phyloP scores from a whole-genome alignment of 2,888 invertebrate species.

The Atrina japonica region DNA sequence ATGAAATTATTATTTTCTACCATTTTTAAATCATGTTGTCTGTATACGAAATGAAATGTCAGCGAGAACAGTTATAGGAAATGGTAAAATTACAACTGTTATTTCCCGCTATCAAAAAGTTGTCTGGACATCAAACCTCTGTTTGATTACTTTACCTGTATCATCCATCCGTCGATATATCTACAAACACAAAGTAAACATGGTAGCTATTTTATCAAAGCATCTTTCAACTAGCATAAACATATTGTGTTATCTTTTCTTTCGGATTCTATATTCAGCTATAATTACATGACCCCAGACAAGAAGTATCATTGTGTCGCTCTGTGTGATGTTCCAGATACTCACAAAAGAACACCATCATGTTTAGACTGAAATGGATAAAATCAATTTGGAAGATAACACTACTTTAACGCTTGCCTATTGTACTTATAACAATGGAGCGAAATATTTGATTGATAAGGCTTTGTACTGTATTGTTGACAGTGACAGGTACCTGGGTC shows the following conservation, averaged over 20 bases:
- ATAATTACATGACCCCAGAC: constrained; percentile 25
- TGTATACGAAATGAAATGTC: too few relatives aligned
- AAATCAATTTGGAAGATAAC: constrained; percentile 27
- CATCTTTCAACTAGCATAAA: neutral
- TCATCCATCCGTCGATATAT: neutral
- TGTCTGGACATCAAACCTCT: too few relatives aligned
- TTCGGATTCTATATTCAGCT: neutral
- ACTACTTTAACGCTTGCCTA: constrained; percentile 23
- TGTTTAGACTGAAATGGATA: constrained; percentile 12
- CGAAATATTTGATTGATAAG: constrained; percentile 20
- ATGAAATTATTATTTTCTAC: too few relatives aligned
- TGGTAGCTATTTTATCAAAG: constrained; percentile 2
- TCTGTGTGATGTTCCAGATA: constrained; percentile 7
- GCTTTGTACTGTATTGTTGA: constrained; percentile 9
- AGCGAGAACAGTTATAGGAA: too few relatives aligned
- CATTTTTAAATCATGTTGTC: too few relatives aligned
- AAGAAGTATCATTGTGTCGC: constrained; percentile 15
- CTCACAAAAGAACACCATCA: constrained; percentile 20
- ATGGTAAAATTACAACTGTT: too few relatives aligned
- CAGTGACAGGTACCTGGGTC: constrained; percentile 13
- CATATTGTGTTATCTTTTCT: constrained; percentile 18
- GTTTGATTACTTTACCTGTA: too few relatives aligned
- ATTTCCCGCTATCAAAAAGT: too few relatives aligned
- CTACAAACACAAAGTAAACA: neutral
- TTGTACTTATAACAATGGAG: constrained; percentile 18